Evolutionary conservation across 1,140 invertebrate species (phyloP), one percentile per base, ranked within the genome.

Genomic region (Araneus ventricosus): DNA sequence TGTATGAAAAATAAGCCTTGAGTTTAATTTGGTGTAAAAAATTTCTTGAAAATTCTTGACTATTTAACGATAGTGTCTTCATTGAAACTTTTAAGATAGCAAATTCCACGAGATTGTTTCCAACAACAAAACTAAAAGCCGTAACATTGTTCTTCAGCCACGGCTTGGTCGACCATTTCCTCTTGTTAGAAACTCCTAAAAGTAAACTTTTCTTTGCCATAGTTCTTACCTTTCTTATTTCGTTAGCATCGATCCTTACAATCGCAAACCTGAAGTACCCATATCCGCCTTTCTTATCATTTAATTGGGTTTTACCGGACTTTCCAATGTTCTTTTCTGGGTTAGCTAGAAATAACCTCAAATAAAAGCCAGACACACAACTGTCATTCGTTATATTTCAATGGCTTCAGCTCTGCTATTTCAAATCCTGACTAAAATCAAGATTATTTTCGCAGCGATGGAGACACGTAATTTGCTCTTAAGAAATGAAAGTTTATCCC

Each of bases 271-370:
- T 27, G 27, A 88, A 70, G 52, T 17, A 52, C 24, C 41, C 39
- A 52, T 45, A 84, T 84, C 39, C 27, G 22, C 39, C 27, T 84
- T 41, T 52, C 27, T 84, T 41, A 45, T 52, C 80, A 22, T 45
- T n/a, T 84, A 84, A 84, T 84, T 84, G 39, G 80, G 20, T 84
- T 52, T 84, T 84, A 45, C 39, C 8, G 27, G 17, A 45, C 39
- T 27, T 52, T 30, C 2, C 27, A 84, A 45, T 20, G 80, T 52
- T 52, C 7, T 52, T 84, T 84, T 39, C 34, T 75, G 22, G 70
- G 70, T 75, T 75, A 75, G 5, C 70, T 4, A 20, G 70, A 75
- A 34, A 75, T 75, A 37, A 75, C 30, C 30, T 34, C 30, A 20
- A 75, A 75, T 75, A 75, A 34, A 75, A 75, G 17, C 30, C 70